Percentiles rank a stretch among this genome's conserved stretches.
Evolutionary conservation across 2,797 vertebrate genomes (phyloP).

Genomic region (Epinephelus awoara): DNA sequence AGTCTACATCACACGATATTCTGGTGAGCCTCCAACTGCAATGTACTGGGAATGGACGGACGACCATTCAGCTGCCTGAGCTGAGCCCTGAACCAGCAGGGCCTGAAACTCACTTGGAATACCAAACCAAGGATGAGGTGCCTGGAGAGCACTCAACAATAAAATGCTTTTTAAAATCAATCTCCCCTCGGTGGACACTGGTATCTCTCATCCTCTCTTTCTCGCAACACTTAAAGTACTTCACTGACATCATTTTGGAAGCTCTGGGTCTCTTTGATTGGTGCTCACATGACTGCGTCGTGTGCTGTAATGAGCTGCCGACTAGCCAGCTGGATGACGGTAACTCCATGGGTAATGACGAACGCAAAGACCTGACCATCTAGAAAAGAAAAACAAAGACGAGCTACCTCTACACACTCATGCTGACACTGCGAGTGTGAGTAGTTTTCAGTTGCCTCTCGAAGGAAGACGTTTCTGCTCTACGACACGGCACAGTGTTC

Average conservation of each 20-base stretch:
- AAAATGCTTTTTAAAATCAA: constrained; percentile 32
- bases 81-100: constrained; percentile 83
- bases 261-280: constrained; percentile 83
- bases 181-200: constrained; percentile 71
- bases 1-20: constrained; percentile 57
- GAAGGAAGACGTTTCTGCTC: constrained; percentile 84
- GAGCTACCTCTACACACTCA: constrained; percentile 80
- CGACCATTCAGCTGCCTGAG: constrained; percentile 81
- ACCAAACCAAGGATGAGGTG: constrained; percentile 55
- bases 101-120: constrained; percentile 67
- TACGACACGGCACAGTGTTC: constrained; percentile 85
- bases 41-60: constrained; percentile 63
- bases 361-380: constrained; percentile 75
- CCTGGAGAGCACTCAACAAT: constrained; percentile 60
- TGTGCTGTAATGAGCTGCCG: constrained; percentile 71
- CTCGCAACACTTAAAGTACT: constrained; percentile 56
- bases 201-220: constrained; percentile 52
- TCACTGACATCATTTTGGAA: constrained; percentile 85
- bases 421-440: constrained; percentile 79
- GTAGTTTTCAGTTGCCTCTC: constrained; percentile 81
- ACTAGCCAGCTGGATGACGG: constrained; percentile 65
- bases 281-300: constrained; percentile 65
- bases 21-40: constrained; percentile 62
- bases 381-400: constrained; percentile 58
- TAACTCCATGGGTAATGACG: constrained; percentile 54